phyloP scores from a whole-genome alignment of 2,113 vertebrate species.

The Hylia prasina region DNA sequence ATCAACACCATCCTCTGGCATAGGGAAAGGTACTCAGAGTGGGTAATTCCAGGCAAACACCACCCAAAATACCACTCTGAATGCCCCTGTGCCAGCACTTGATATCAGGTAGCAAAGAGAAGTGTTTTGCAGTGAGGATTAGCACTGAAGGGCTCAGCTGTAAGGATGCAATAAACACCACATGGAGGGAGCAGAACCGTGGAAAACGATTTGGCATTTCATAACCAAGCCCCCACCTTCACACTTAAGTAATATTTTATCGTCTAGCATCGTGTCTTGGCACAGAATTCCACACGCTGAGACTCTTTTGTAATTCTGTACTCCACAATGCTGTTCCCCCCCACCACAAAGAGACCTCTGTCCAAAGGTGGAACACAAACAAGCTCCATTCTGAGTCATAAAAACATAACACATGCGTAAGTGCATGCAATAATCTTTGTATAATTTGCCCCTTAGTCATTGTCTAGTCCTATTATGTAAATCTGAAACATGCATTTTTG shows the following conservation, averaged over 20 bases:
- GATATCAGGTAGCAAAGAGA: not conserved
- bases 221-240: conserved; percentile 31
- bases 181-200: not conserved
- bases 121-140: not conserved
- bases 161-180: not conserved
- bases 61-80: not conserved
- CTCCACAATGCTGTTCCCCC: not conserved
- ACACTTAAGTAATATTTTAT: conserved; percentile 30
- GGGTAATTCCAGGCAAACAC: not conserved
- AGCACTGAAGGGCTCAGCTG: not conserved
- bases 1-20: not conserved
- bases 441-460: conserved; percentile 82
- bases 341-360: conserved; percentile 47
- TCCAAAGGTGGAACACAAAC: conserved; percentile 72
- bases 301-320: conserved; percentile 55
- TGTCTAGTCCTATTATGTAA: conserved; percentile 80
- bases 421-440: conserved; percentile 73
- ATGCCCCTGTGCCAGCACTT: not conserved
- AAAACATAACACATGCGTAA: conserved; percentile 70
- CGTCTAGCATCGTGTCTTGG: conserved; percentile 42
- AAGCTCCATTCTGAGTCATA: conserved; percentile 71
- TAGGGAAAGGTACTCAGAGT: not conserved
- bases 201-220: conserved; percentile 25
- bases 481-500: conserved; percentile 73
- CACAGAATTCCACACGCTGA: conserved; percentile 18